phyloP scores from a whole-genome alignment of 2,888 invertebrate genomes.

The Arge pagana region DNA sequence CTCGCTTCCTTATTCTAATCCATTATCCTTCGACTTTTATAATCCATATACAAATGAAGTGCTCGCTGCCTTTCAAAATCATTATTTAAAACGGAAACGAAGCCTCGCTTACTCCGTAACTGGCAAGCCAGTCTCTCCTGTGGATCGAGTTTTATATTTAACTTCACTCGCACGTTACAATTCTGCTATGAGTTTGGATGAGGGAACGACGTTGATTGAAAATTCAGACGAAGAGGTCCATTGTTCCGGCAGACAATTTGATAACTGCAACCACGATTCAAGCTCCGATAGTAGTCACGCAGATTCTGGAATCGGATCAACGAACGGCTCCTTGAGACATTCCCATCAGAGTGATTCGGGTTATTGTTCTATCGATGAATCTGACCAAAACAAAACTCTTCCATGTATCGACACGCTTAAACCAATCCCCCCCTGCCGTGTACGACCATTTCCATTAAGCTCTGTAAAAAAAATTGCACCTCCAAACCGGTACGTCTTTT shows the following conservation, averaged over 20 bases:
- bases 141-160: neutral
- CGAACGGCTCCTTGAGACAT: too few species aligned
- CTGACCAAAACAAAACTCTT: neutral
- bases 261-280: too few species aligned
- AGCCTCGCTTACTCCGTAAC: too few species aligned
- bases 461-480: constrained; percentile 32
- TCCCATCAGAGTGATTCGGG: too few species aligned
- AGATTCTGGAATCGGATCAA: too few species aligned
- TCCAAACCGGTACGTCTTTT: constrained; percentile 41
- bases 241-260: too few species aligned
- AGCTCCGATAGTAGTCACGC: too few species aligned
- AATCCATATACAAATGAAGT: constrained; percentile 42
- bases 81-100: constrained; percentile 5
- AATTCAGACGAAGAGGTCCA: too few species aligned
- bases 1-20: constrained; percentile 31
- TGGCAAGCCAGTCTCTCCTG: too few species aligned
- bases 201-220: too few species aligned
- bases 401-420: neutral
- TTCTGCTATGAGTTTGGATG: constrained; percentile 46
- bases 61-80: constrained; percentile 26
- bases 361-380: too few species aligned
- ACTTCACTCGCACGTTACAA: constrained; percentile 32
- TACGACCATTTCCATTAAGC: too few species aligned
- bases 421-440: neutral
- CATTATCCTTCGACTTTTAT: constrained; percentile 42